A percentile compares a stretch with the other conserved stretches of the same genome.
phyloP scores from a whole-genome alignment of 2,797 vertebrate species.

The Pseudocheirus occidentalis region DNA sequence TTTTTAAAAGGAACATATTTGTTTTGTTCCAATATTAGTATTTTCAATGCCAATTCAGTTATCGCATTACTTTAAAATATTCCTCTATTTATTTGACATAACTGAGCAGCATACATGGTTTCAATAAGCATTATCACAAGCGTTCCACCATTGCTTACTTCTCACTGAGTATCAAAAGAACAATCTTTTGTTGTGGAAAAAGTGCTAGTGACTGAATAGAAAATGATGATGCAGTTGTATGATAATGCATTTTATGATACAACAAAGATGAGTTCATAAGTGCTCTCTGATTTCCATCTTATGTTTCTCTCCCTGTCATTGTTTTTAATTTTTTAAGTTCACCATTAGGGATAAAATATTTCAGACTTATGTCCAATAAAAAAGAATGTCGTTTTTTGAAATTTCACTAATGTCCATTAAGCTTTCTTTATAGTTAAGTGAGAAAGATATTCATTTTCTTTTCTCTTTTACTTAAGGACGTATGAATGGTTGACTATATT shows the following conservation, averaged over 20 bases:
- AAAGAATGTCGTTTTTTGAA: slow-evolving; percentile 69
- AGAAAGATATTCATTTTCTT: slow-evolving; percentile 53
- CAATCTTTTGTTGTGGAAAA: slow-evolving; percentile 74
- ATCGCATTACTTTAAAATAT: slow-evolving; percentile 59
- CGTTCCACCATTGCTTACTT: slow-evolving; percentile 58
- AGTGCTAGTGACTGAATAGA: slow-evolving; percentile 61
- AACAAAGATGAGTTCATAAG: slow-evolving; percentile 60
- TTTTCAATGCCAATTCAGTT: slow-evolving; percentile 58
- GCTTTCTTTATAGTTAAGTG: slow-evolving; percentile 63
- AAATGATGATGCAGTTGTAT: slow-evolving; percentile 54
- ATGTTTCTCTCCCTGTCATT: slow-evolving; percentile 53
- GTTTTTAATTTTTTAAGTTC: slow-evolving; percentile 54
- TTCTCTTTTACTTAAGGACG: slow-evolving; percentile 64
- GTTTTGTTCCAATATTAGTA: slow-evolving; percentile 48
- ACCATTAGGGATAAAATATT: slow-evolving; percentile 67
- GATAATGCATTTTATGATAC: slow-evolving; percentile 64
- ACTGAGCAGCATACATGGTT: slow-evolving; percentile 54
- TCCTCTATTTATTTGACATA: slow-evolving; percentile 53
- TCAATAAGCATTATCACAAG: slow-evolving; percentile 56
- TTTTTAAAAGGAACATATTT: slow-evolving; percentile 21
- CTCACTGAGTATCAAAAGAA: slow-evolving; percentile 66
- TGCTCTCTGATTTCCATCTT: slow-evolving; percentile 65
- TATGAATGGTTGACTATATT: slow-evolving; percentile 60
- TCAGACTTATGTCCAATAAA: slow-evolving; percentile 70
- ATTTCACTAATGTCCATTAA: slow-evolving; percentile 67